Base-by-base conservation (phyloP, 2,797 vertebrate species). In the Channa striata region DNA sequence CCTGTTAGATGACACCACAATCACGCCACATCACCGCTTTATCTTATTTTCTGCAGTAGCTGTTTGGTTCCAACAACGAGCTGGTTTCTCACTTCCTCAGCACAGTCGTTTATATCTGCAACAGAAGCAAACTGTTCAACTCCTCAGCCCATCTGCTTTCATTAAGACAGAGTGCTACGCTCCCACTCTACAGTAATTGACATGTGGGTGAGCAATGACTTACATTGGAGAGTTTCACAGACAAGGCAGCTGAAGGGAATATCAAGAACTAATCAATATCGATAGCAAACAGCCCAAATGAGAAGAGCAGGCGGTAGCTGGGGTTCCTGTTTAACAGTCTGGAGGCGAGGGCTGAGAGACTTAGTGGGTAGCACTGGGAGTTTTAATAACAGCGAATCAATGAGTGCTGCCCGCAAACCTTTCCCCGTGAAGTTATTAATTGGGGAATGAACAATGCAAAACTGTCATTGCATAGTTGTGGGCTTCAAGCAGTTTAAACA, bases 231-330 rank as follows among this genome's bases (percentile, higher is more conserved):
- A 76, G 81, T 72, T 89, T 84, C 70, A 59, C 77, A 56, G 86
- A 89, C 89, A 80, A 73, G 57, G 75, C 68, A 77, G 78, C 82
- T 83, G 76, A 86, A 84, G 91, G 89, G 92, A 92, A 92, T 91
- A 90, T 91, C 88, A 91, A 86, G 87, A 90, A 68, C 33, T 72
- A 90, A 93, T 93, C 92, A 82, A 93, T 93, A 93, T 89, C 77
- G 77, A 93, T 89, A 90, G 90, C 87, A 91, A 91, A 88, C 83
- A 62, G 68, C 73, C 87, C 74, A 90, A 91, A 92, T 91, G 86
- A 89, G 81, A 82, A 65, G 74, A 80, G 82, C 78, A 71, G 77
- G 75, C 59, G 20, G 66, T 6, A 8, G 56, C 9, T 33, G 50
- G 30, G 34, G 67, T 60, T 84, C 70, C 82, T 92, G 83, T 74